Conservation (phyloP, 1,140 invertebrate genomes). For the Drosophila pruinosa region DNA sequence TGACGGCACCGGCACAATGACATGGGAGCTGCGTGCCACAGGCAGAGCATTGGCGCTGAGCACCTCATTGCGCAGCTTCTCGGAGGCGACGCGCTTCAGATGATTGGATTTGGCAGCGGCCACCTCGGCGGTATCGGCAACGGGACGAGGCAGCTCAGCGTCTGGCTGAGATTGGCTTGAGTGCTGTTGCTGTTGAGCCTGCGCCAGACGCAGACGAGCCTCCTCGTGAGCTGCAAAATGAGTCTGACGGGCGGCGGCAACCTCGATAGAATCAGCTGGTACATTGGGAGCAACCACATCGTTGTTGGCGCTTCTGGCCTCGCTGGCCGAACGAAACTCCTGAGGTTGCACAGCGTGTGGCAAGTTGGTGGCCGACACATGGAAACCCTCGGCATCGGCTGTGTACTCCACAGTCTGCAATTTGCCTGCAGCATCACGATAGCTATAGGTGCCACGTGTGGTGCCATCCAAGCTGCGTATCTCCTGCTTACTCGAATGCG, state of each 20-base stretch:
- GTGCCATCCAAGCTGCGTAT: conserved; percentile 86
- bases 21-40: conserved; percentile 47
- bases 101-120: conserved; percentile 67
- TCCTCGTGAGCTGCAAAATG: conserved; percentile 40
- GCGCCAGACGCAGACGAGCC: conserved; percentile 42
- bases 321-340: background rate
- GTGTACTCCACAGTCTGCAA: conserved; percentile 86
- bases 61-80: conserved; percentile 53
- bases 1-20: conserved; percentile 40
- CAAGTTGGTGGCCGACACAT: conserved; percentile 87
- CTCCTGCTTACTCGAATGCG: conserved; percentile 87
- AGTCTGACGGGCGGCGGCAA: conserved; percentile 34
- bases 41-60: conserved; percentile 72
- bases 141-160: conserved; percentile 73
- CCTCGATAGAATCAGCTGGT: conserved; percentile 38
- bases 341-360: conserved; percentile 77
- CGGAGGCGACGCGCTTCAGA: conserved; percentile 59
- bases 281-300: conserved; percentile 25
- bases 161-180: conserved; percentile 15
- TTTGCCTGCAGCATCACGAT: conserved; percentile 86
- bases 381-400: conserved; percentile 86
- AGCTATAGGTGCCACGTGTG: conserved; percentile 87
- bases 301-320: background rate
- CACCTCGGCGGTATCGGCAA: conserved; percentile 80
- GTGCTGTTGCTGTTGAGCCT: conserved; percentile 19